phyloP scores from a whole-genome alignment of 2,888 invertebrate species.

The Euzetes globulus region DNA sequence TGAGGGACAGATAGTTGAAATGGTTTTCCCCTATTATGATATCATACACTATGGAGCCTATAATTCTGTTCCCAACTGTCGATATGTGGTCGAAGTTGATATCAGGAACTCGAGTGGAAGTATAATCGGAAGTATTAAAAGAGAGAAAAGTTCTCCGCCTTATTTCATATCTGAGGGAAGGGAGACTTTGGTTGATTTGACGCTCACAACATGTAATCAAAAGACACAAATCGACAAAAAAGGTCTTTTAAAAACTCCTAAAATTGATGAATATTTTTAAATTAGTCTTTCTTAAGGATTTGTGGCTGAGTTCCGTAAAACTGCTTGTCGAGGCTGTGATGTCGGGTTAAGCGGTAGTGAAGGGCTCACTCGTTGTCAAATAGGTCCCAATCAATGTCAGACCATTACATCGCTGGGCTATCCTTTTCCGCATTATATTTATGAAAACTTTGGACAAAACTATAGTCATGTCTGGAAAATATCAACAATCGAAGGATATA shows the following conservation, averaged over 20 bases:
- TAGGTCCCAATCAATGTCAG: slow-evolving; percentile 38
- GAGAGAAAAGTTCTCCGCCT: slow-evolving; percentile 41
- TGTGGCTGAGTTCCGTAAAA: slow-evolving; percentile 41
- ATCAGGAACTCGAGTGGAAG: slow-evolving; percentile 20
- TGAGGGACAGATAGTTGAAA: slow-evolving; percentile 41
- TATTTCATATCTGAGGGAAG: slow-evolving; percentile 43
- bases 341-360: slow-evolving; percentile 39
- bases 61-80: slow-evolving; percentile 42
- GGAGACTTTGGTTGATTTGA: slow-evolving; percentile 40
- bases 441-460: slow-evolving; percentile 38
- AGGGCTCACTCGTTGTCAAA: slow-evolving; percentile 40
- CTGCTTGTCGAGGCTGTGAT: slow-evolving; percentile 43
- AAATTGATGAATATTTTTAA: not conserved
- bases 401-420: slow-evolving; percentile 43
- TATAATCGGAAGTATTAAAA: slow-evolving; percentile 38
- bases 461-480: slow-evolving; percentile 42
- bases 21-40: slow-evolving; percentile 44
- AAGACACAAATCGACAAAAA: slow-evolving; percentile 34
- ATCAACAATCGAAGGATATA: slow-evolving; percentile 36
- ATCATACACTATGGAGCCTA: slow-evolving; percentile 43
- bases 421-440: slow-evolving; percentile 43
- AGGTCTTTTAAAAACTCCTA: not conserved
- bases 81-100: slow-evolving; percentile 40
- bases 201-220: slow-evolving; percentile 43
- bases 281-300: slow-evolving; percentile 40